Evolutionary conservation across 1,140 invertebrate genomes (phyloP).

Genomic region (Zaprionus capensis): DNA sequence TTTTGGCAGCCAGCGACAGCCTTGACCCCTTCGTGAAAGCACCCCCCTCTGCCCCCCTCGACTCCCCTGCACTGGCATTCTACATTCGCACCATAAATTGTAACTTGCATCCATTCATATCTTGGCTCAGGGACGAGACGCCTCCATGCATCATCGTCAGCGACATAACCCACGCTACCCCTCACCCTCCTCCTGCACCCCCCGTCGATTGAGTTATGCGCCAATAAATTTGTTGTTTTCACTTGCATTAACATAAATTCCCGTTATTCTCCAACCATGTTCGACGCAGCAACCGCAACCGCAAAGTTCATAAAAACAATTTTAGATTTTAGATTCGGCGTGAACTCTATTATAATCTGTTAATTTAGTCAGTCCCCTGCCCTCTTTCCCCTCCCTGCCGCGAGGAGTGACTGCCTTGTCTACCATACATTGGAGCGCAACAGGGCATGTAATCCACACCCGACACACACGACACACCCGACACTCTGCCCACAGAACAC

Average conservation of each 20-base stretch:
- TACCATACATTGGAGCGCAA: conserved; percentile 36
- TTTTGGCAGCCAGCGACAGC: conserved; percentile 57
- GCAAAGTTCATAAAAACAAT: conserved; percentile 14
- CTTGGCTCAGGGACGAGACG: conserved; percentile 17
- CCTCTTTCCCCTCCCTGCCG: not conserved
- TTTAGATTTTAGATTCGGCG: conserved; percentile 6
- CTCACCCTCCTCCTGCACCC: not conserved
- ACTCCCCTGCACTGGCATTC: not conserved
- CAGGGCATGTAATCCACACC: conserved; percentile 72
- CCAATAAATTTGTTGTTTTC: conserved; percentile 72
- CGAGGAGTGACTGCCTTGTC: not conserved
- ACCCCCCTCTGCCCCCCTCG: not conserved
- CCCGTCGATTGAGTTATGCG: conserved; percentile 64
- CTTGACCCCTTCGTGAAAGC: conserved; percentile 45
- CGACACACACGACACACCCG: conserved; percentile 41
- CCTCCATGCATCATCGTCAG: conserved; percentile 68
- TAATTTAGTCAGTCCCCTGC: not conserved
- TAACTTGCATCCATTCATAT: conserved; percentile 68
- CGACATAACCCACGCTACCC: conserved; percentile 14
- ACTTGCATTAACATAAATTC: conserved; percentile 39
- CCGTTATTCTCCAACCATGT: not conserved
- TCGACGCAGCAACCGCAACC: not conserved
- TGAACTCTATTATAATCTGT: not conserved
- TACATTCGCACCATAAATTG: conserved; percentile 57
- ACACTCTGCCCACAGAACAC: conserved; percentile 47